These are phyloP conservation scores for Pyrgilauda ruficollis DNA, from an alignment of 2,113 vertebrate species.

Conservation along the genomic window DNA sequence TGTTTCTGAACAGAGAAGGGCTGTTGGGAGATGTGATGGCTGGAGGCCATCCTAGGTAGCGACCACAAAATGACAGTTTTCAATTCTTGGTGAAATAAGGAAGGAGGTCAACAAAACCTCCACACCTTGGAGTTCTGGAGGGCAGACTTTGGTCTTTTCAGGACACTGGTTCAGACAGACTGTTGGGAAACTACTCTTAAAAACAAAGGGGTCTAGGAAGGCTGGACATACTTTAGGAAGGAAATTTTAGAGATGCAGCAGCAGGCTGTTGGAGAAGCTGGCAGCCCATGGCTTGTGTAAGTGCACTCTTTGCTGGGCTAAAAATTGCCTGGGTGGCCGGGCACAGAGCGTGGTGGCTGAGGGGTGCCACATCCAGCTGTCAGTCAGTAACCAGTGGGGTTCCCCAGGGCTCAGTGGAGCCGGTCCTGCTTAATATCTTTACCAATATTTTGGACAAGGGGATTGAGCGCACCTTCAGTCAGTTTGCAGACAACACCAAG, in stretches of 20 bases:
- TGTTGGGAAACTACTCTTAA: background rate
- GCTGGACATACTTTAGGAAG: background rate
- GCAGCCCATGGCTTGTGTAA: background rate
- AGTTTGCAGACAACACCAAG: background rate
- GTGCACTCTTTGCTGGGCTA: background rate
- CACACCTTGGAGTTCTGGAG: background rate
- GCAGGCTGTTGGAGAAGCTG: background rate
- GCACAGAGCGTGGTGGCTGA: background rate
- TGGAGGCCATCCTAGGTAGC: rapidly evolving
- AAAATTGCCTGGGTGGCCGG: background rate
- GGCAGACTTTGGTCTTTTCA: background rate
- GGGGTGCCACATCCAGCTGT: background rate
- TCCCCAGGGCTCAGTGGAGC: background rate
- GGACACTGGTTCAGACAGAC: background rate
- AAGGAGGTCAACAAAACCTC: background rate
- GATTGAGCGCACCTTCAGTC: background rate
- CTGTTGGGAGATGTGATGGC: background rate
- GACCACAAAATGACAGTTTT: background rate
- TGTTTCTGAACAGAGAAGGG: background rate
- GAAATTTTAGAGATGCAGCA: background rate
- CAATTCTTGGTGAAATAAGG: background rate
- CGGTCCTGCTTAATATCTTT: background rate
- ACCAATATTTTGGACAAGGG: rapidly evolving
- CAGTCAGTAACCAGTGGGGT: background rate
- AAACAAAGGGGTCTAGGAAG: background rate